Conservation (phyloP, 2,113 vertebrate genomes). For the Thamnophis sirtalis region DNA sequence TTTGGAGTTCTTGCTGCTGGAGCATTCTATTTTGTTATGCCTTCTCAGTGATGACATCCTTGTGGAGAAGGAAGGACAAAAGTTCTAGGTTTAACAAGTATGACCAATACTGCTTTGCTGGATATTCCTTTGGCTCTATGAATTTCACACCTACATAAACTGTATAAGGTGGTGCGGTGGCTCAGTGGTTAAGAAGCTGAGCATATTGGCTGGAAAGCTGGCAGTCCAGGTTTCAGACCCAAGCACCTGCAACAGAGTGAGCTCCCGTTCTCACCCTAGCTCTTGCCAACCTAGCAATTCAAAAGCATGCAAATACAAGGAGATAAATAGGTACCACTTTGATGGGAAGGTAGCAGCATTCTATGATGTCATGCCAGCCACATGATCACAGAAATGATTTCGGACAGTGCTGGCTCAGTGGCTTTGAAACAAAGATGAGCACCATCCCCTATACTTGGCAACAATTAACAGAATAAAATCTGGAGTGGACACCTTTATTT, state of each 20-base stretch:
- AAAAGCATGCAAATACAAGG: background rate
- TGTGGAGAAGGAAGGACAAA: background rate
- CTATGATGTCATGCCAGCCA: background rate
- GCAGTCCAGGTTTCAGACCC: background rate
- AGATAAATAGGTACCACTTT: background rate
- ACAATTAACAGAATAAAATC: no score
- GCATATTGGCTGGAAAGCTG: background rate
- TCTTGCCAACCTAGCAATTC: background rate
- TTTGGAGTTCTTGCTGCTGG: background rate
- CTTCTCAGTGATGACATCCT: background rate
- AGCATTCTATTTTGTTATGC: rapidly evolving
- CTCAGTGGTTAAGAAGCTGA: background rate
- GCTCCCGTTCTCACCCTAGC: background rate
- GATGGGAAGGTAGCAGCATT: background rate
- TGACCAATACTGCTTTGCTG: background rate
- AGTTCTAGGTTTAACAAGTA: background rate
- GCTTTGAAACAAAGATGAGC: background rate
- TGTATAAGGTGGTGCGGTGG: background rate
- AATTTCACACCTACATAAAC: background rate
- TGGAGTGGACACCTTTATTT: no score
- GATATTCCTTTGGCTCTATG: background rate
- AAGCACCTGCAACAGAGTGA: background rate
- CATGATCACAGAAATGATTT: background rate
- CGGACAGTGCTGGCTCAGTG: background rate
- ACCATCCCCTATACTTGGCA: background rate